Percentiles rank a stretch among this genome's conserved stretches.
Conservation (phyloP, 1,140 invertebrate genomes). For the Drosophila simulans region DNA sequence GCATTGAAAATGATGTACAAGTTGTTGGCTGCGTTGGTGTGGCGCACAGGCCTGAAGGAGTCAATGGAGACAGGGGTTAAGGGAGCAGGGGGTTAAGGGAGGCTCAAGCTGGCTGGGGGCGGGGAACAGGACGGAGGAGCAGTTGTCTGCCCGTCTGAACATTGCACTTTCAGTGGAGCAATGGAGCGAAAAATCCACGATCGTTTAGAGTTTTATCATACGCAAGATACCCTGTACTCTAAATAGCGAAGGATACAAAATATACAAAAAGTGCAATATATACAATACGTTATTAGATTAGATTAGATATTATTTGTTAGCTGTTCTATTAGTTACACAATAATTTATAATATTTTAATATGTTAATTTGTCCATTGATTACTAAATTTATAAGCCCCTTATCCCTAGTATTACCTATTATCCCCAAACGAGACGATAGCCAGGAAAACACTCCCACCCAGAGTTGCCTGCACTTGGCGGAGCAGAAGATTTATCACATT, state of each 20-base stretch:
- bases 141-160: conserved; percentile 36
- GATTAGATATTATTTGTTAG: no score
- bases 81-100: conserved; percentile 2
- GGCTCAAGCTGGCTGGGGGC: background rate
- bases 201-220: conserved; percentile 6
- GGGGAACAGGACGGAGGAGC: conserved; percentile 10
- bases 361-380: no score
- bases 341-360: no score
- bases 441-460: conserved; percentile 76
- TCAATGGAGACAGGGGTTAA: conserved; percentile 28
- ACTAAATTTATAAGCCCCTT: conserved; percentile 2
- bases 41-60: conserved; percentile 59
- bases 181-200: conserved; percentile 19
- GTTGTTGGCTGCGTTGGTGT: conserved; percentile 76
- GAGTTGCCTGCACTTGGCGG: conserved; percentile 60
- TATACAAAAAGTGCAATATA: background rate
- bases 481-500: conserved; percentile 82
- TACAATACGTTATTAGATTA: no score
- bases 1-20: conserved; percentile 82
- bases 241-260: background rate
- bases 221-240: conserved; percentile 5
- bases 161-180: conserved; percentile 39
- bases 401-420: conserved; percentile 13
- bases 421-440: conserved; percentile 20
- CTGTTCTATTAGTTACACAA: no score